Evolutionary conservation across 2,888 invertebrate species (phyloP).

Genomic region (Pilophorus perplexus): DNA sequence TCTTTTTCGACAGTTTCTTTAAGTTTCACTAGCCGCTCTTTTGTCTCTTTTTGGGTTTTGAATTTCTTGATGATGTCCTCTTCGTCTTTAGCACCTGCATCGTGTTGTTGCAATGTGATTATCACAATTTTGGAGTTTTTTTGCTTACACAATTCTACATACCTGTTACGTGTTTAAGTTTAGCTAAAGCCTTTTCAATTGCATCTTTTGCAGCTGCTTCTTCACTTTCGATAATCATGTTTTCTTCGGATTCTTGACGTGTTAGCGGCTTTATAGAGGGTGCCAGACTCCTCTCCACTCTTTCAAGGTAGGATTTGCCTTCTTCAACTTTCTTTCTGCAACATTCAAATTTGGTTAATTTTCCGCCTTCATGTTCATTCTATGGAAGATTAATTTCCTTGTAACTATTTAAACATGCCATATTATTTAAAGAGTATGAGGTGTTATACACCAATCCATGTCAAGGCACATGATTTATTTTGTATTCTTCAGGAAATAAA

Average conservation of each 20-base stretch:
- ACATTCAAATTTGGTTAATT: too few relatives aligned
- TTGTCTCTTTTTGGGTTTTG: constrained; percentile 70
- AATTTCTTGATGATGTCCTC: constrained; percentile 74
- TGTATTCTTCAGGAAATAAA: too few relatives aligned
- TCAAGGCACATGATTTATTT: background rate
- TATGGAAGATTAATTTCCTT: too few relatives aligned
- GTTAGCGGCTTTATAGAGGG: constrained; percentile 43
- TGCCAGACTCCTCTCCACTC: constrained; percentile 73
- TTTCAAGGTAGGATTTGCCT: constrained; percentile 69
- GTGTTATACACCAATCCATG: background rate
- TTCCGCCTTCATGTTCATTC: too few relatives aligned
- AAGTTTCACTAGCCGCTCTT: constrained; percentile 66
- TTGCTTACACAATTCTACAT: constrained; percentile 21
- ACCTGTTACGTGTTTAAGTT: constrained; percentile 74
- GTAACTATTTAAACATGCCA: too few relatives aligned
- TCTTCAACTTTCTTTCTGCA: constrained; percentile 66
- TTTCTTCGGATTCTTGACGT: constrained; percentile 47
- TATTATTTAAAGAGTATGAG: too few relatives aligned
- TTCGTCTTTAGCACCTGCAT: constrained; percentile 66
- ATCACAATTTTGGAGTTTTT: background rate
- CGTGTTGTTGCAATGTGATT: background rate
- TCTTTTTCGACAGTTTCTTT: constrained; percentile 71
- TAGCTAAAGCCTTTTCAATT: constrained; percentile 66
- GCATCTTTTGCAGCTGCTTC: constrained; percentile 46
- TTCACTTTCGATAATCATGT: constrained; percentile 45